phyloP scores from a whole-genome alignment of 2,113 vertebrate genomes.

The Eurystomus gularis region DNA sequence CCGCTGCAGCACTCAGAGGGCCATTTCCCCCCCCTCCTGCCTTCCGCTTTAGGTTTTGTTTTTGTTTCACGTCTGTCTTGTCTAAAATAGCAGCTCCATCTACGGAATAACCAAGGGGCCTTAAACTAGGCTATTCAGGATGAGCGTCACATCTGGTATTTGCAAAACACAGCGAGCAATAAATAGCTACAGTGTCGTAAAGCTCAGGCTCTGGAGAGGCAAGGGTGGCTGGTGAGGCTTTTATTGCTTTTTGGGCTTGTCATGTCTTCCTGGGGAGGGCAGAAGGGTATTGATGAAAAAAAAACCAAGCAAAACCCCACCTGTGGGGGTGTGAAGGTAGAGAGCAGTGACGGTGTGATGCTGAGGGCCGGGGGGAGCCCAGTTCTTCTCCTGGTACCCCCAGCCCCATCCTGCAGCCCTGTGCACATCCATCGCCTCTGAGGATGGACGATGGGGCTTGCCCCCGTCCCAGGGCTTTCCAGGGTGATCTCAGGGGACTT shows the following conservation, averaged over 20 bases:
- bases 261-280: not conserved
- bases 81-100: conserved; percentile 48
- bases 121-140: not conserved
- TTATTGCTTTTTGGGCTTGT: not conserved
- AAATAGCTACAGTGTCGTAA: not conserved
- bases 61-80: not conserved
- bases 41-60: not conserved
- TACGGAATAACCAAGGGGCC: conserved; percentile 28
- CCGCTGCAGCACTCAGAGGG: not conserved
- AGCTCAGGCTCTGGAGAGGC: not conserved
- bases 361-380: not conserved
- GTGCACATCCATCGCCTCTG: accelerated
- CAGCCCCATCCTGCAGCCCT: not conserved
- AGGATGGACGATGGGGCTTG: accelerated
- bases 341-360: not conserved
- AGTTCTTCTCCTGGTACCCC: not conserved
- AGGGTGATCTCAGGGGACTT: not conserved
- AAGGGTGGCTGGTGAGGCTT: not conserved
- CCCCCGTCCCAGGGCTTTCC: not conserved
- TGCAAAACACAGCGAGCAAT: not conserved
- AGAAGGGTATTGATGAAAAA: not conserved
- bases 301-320: not conserved
- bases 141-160: conserved; percentile 41
- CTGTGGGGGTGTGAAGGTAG: not conserved
- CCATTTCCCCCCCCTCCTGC: not conserved